These are phyloP conservation scores for Agonopterix alstromeriana DNA, from an alignment of 2,888 invertebrate genomes.

Conservation along the genomic window DNA sequence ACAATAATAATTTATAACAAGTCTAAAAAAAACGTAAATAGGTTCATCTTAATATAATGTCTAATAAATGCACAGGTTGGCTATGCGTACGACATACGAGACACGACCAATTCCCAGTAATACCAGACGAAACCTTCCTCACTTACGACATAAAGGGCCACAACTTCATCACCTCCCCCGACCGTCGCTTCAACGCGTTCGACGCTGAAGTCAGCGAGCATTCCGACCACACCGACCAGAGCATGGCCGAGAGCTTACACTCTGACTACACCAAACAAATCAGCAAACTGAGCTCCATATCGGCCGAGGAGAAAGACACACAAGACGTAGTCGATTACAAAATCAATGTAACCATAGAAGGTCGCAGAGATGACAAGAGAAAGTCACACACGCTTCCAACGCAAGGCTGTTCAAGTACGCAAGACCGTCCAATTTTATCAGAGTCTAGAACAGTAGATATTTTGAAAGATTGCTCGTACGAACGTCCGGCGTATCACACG, in stretches of 20 bases:
- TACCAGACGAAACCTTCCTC: constrained; percentile 80
- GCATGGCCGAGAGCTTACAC: constrained; percentile 57
- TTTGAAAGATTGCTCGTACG: constrained; percentile 52
- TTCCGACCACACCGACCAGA: constrained; percentile 68
- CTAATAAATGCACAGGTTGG: constrained; percentile 74
- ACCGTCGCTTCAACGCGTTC: constrained; percentile 42
- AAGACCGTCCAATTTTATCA: constrained; percentile 80
- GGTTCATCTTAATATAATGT: too few species aligned
- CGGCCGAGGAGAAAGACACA: constrained; percentile 33
- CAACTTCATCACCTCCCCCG: constrained; percentile 47
- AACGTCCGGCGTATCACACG: constrained; percentile 38
- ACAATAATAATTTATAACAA: too few species aligned
- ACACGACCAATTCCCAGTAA: constrained; percentile 85
- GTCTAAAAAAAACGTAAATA: too few species aligned
- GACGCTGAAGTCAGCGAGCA: constrained; percentile 64
- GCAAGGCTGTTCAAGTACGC: constrained; percentile 69
- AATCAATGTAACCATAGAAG: constrained; percentile 19
- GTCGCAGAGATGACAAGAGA: constrained; percentile 48
- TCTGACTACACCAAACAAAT: constrained; percentile 44
- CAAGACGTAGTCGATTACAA: constrained; percentile 53
- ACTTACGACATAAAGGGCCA: constrained; percentile 54
- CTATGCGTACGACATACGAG: constrained; percentile 85
- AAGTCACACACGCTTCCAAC: constrained; percentile 77
- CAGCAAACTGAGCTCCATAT: constrained; percentile 30
- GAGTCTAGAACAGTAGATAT: constrained; percentile 84